Evolutionary conservation across 2,888 invertebrate species (phyloP).

Genomic region (Penaeus monodon): DNA sequence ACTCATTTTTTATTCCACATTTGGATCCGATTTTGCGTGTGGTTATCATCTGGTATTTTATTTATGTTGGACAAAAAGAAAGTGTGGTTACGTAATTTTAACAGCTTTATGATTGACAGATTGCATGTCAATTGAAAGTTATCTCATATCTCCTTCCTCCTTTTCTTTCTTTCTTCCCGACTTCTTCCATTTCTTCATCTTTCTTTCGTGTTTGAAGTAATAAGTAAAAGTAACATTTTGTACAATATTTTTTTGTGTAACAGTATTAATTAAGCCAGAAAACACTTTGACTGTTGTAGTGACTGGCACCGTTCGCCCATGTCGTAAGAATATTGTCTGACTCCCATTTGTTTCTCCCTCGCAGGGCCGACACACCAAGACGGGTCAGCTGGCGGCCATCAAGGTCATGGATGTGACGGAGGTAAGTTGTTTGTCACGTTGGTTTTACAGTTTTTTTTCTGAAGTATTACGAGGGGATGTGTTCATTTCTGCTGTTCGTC

Average conservation of each 20-base stretch:
- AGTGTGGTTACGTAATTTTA: too few relatives aligned
- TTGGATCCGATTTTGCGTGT: neutral
- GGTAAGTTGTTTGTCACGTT: slow-evolving; percentile 69
- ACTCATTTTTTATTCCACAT: neutral
- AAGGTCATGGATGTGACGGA: slow-evolving; percentile 99
- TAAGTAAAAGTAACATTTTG: too few relatives aligned
- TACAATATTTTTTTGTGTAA: too few relatives aligned
- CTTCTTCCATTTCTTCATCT: neutral
- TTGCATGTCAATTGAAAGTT: too few relatives aligned
- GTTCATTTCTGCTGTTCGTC: too few relatives aligned
- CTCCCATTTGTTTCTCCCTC: slow-evolving; percentile 66
- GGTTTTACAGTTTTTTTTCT: neutral
- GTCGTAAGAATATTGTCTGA: neutral
- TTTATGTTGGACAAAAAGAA: too few relatives aligned
- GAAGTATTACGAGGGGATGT: too few relatives aligned
- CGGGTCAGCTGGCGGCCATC: slow-evolving; percentile 99
- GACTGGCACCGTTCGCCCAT: slow-evolving; percentile 12
- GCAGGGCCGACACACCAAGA: slow-evolving; percentile 98
- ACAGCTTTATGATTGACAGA: too few relatives aligned
- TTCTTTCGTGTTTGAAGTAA: too few relatives aligned
- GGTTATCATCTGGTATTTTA: neutral
- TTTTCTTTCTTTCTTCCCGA: neutral
- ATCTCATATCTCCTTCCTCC: too few relatives aligned
- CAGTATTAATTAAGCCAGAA: neutral
- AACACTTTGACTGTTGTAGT: slow-evolving; percentile 16